Conservation (phyloP, 2,888 invertebrate genomes). For the Cephus pulcher region DNA sequence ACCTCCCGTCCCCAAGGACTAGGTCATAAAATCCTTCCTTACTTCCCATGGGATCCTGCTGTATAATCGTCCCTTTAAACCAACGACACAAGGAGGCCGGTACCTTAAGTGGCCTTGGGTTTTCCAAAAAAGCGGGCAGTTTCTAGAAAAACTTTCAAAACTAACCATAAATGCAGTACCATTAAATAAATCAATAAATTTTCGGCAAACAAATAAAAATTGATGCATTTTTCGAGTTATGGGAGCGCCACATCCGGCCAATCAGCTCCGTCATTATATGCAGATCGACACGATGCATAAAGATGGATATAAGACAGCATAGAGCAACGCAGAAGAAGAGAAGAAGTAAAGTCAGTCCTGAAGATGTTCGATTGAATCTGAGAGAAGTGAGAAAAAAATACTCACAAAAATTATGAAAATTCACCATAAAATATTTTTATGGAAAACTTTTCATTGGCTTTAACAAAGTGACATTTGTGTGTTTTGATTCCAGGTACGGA, state of each 20-base stretch:
- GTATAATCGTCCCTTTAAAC: background rate
- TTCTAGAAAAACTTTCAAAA: background rate
- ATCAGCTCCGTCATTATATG: conserved; percentile 58
- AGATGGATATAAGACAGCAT: background rate
- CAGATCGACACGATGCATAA: conserved; percentile 36
- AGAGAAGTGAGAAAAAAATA: background rate
- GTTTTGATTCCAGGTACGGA: background rate
- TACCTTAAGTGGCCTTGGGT: background rate
- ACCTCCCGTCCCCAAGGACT: conserved; percentile 4
- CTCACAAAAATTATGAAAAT: background rate
- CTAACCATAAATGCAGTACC: background rate
- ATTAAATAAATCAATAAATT: background rate
- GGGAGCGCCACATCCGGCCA: conserved; percentile 58
- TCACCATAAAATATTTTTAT: background rate
- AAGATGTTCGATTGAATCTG: background rate
- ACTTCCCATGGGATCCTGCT: conserved; percentile 24
- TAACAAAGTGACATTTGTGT: too few relatives aligned
- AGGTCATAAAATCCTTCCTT: conserved; percentile 32
- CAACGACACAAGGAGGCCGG: background rate
- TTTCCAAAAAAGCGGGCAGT: background rate
- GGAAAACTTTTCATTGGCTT: too few relatives aligned
- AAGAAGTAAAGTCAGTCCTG: background rate
- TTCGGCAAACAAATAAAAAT: background rate
- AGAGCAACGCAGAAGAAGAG: background rate
- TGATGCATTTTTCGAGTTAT: conserved; percentile 2